A percentile compares a stretch with the other conserved stretches of the same genome.
phyloP scores from a whole-genome alignment of 2,888 invertebrate genomes.

The Oxyscelio sp. region DNA sequence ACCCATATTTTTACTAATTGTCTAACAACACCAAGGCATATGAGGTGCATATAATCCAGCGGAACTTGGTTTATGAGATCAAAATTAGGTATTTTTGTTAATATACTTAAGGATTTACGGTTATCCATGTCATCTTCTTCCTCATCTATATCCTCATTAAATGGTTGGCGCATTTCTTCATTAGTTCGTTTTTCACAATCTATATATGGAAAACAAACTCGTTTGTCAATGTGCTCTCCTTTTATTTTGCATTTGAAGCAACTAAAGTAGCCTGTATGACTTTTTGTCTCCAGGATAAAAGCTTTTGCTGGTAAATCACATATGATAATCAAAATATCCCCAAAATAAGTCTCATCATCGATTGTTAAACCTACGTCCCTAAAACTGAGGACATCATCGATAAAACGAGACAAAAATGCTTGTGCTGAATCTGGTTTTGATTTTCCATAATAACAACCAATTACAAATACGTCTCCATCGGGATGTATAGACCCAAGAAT shows the following conservation, averaged over 20 bases:
- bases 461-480: slow-evolving; percentile 17
- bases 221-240: slow-evolving; percentile 32
- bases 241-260: slow-evolving; percentile 49
- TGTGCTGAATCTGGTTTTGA: slow-evolving; percentile 20
- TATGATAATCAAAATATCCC: slow-evolving; percentile 33
- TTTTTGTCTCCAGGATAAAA: slow-evolving; percentile 38
- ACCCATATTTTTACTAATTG: slow-evolving; percentile 37
- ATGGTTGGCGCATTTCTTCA: slow-evolving; percentile 16
- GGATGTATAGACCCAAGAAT: slow-evolving; percentile 38
- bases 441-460: slow-evolving; percentile 34
- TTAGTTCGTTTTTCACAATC: slow-evolving; percentile 25
- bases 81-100: slow-evolving; percentile 40
- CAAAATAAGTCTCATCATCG: slow-evolving; percentile 1
- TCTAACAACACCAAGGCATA: slow-evolving; percentile 37
- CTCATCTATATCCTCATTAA: neutral
- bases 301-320: slow-evolving; percentile 56
- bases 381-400: neutral
- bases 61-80: slow-evolving; percentile 24
- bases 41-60: too few species aligned
- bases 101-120: slow-evolving; percentile 21
- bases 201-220: slow-evolving; percentile 43
- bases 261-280: slow-evolving; percentile 49
- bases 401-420: slow-evolving; percentile 15
- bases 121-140: slow-evolving; percentile 16
- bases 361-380: neutral